phyloP scores from a whole-genome alignment of 2,113 vertebrate species.

The Bufo gargarizans region DNA sequence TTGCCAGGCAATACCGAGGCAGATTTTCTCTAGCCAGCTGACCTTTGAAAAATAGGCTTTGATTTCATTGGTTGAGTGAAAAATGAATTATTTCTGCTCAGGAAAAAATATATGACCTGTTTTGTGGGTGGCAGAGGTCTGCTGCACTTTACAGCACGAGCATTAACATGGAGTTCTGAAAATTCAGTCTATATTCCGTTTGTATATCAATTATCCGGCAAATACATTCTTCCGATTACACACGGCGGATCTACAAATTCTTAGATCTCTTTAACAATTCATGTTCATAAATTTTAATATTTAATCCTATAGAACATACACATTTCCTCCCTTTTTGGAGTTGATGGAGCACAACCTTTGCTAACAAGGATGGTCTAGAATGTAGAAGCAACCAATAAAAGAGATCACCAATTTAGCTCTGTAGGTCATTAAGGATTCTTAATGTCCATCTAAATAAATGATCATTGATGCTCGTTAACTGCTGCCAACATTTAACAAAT shows the following conservation, averaged over 20 bases:
- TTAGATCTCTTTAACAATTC: neutral
- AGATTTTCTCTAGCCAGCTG: slow-evolving; percentile 34
- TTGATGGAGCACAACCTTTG: neutral
- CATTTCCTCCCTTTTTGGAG: neutral
- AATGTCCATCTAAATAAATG: slow-evolving; percentile 43
- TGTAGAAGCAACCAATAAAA: neutral
- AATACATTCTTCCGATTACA: neutral
- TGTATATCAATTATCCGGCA: neutral
- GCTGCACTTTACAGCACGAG: neutral
- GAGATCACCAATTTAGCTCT: neutral
- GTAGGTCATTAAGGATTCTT: slow-evolving; percentile 32
- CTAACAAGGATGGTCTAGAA: neutral
- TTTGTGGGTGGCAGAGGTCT: slow-evolving; percentile 14
- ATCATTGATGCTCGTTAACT: slow-evolving; percentile 15
- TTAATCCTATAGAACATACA: neutral
- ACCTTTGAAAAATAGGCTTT: slow-evolving; percentile 47
- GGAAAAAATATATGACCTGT: slow-evolving; percentile 34
- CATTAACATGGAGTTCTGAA: neutral
- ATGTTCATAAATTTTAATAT: neutral
- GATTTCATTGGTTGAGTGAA: slow-evolving; percentile 42
- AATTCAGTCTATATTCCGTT: slow-evolving; percentile 7
- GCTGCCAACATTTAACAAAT: slow-evolving; percentile 43
- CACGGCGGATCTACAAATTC: neutral
- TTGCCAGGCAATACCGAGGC: slow-evolving; percentile 41
- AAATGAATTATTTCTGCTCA: slow-evolving; percentile 33